A percentile compares a stretch with the other conserved stretches of the same genome.
Conservation (phyloP, 30 jellyfish, hydroid and myxozoan genomes). For the Pelagia noctiluca region DNA sequence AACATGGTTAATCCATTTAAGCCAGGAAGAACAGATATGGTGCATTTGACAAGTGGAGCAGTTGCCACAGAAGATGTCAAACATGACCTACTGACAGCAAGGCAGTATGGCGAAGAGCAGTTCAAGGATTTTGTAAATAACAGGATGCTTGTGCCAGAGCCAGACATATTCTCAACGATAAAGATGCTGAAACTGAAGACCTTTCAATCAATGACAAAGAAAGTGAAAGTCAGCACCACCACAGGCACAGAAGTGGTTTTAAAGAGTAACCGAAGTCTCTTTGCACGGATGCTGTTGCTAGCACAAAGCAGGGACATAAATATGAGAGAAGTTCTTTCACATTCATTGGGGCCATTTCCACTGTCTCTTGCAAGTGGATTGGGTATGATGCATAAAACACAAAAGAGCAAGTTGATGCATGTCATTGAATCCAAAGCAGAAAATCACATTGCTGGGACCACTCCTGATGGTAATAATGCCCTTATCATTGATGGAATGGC, state of each 20-base stretch:
- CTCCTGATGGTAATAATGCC: neutral
- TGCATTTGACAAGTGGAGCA: constrained; percentile 3
- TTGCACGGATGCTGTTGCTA: neutral
- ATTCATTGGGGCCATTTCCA: neutral
- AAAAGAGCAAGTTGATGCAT: neutral
- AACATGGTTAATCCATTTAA: neutral
- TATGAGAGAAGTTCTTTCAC: neutral
- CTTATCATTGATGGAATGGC: constrained; percentile 8
- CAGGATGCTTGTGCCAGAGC: neutral
- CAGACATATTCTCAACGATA: neutral
- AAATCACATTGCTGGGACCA: neutral
- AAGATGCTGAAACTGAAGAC: neutral
- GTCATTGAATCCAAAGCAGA: neutral
- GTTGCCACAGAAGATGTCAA: neutral
- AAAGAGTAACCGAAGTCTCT: neutral
- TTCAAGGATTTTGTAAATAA: neutral
- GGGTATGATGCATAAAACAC: neutral
- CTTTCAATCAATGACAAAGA: neutral
- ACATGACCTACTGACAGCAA: neutral
- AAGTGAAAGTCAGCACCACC: too few relatives aligned
- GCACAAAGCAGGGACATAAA: neutral
- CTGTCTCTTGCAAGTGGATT: neutral
- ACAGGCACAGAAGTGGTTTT: neutral
- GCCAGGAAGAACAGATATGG: neutral
- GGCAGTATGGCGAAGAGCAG: neutral